Percentiles rank a stretch among this genome's conserved stretches.
Evolutionary conservation across 2,113 vertebrate species (phyloP).

Genomic region (Brachyhypopomus gauderio): DNA sequence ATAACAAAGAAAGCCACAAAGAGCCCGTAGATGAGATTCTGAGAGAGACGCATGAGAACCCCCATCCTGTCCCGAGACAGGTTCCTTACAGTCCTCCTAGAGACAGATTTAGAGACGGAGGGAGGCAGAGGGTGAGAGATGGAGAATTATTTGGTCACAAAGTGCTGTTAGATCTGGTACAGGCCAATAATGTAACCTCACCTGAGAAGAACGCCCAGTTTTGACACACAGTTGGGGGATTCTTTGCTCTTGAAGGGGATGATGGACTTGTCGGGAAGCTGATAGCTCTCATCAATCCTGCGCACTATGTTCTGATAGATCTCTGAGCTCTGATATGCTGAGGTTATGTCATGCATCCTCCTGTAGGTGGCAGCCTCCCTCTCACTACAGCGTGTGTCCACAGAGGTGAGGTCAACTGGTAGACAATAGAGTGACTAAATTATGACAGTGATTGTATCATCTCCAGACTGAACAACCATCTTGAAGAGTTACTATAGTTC

Average conservation of each 20-base stretch:
- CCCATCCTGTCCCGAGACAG: slow-evolving; percentile 86
- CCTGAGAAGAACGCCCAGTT: slow-evolving; percentile 84
- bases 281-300: slow-evolving; percentile 74
- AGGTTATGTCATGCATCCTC: slow-evolving; percentile 83
- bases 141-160: background rate
- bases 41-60: slow-evolving; percentile 86
- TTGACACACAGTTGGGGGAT: slow-evolving; percentile 76
- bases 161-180: background rate
- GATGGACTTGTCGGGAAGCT: slow-evolving; percentile 68
- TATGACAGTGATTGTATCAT: background rate
- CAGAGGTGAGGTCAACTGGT: slow-evolving; percentile 92
- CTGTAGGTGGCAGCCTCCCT: slow-evolving; percentile 86
- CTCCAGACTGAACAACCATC: slow-evolving; percentile 11
- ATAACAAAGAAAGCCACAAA: slow-evolving; percentile 89
- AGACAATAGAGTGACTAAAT: slow-evolving; percentile 26
- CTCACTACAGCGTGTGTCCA: slow-evolving; percentile 88
- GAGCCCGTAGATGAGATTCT: slow-evolving; percentile 89
- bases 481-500: background rate
- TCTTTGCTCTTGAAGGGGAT: slow-evolving; percentile 93
- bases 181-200: background rate
- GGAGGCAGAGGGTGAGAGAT: background rate
- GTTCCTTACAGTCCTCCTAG: slow-evolving; percentile 84
- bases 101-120: background rate
- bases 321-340: slow-evolving; percentile 80
- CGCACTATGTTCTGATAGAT: slow-evolving; percentile 77